Conservation (phyloP, 2,113 vertebrate species). For the Gavia stellata region DNA sequence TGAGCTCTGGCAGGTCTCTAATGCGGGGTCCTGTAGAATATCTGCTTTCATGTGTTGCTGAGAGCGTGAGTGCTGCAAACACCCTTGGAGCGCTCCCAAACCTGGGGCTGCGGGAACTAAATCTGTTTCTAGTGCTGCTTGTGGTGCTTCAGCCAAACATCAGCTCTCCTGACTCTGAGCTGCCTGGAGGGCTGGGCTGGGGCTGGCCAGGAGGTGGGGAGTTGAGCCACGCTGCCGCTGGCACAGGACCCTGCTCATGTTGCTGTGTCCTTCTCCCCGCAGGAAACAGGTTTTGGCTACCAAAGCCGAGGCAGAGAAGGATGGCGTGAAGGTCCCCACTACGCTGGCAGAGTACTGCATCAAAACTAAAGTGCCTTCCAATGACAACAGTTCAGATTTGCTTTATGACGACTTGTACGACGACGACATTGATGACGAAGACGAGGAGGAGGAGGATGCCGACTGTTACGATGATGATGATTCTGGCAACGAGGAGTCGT, state of each 20-base stretch:
- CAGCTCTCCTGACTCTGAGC: background rate
- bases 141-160: background rate
- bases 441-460: constrained; percentile 87
- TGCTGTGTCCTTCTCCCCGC: background rate
- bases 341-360: constrained; percentile 98
- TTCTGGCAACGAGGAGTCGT: constrained; percentile 97
- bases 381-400: constrained; percentile 97
- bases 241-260: accelerated
- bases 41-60: background rate
- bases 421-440: constrained; percentile 93
- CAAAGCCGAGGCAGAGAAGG: constrained; percentile 93
- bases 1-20: background rate
- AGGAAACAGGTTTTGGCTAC: constrained; percentile 96
- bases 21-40: accelerated
- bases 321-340: constrained; percentile 95
- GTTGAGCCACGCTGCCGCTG: accelerated
- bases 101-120: accelerated
- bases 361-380: constrained; percentile 98
- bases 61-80: background rate
- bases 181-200: background rate
- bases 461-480: constrained; percentile 93
- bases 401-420: constrained; percentile 98
- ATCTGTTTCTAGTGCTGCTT: background rate
- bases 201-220: background rate
- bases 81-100: background rate